Evolutionary conservation across 2,888 invertebrate genomes (phyloP), one percentile per base, ranked within the genome.

Genomic region (Mycalesis mineus): DNA sequence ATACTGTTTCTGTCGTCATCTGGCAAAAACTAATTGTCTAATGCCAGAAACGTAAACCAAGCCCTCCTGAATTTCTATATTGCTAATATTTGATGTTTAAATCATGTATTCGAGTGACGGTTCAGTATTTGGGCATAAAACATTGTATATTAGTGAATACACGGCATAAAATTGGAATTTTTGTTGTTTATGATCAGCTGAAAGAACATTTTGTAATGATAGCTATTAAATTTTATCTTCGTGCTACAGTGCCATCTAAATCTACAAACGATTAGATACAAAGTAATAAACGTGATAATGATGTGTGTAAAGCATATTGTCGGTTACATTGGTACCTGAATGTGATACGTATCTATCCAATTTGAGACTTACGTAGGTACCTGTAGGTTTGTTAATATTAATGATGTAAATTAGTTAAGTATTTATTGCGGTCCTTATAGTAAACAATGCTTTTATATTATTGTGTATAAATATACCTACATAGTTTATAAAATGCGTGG

Each of bases 321-420:
- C 51, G n/a, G 41, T 41, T 51, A 15, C 31, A 52, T 42, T 52
- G 42, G 52, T 52, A 52, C 41, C 50, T 50, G 50, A 52, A 39
- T 52, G 42, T 51, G 40, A 41, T 51, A 51, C 33, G 41, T 52
- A 51, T 51, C 52, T 52, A 51, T 51, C 52, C 42, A 39, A 49
- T 28, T 42, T 42, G 33, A 33, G 33, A 52, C 33, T 11, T 33
- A 11, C 42, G 52, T 52, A 7, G 9, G 17, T 41, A 13, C 13
- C 41, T 41, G 29, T 50, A 50, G 39, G 40, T 31, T 29, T 39
- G 40, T 29, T 40, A 29, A 33, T 17, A 51, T 8, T n/a, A 17
- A 31, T 41, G 31, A 9, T 6, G 33, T 3, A 33, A 33, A 42
- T 39, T 39, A 49, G 37, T 49, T 50, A 48, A 48, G 48, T 48